Conservation (phyloP, 2,113 vertebrate genomes). For the Corvus hawaiiensis region DNA sequence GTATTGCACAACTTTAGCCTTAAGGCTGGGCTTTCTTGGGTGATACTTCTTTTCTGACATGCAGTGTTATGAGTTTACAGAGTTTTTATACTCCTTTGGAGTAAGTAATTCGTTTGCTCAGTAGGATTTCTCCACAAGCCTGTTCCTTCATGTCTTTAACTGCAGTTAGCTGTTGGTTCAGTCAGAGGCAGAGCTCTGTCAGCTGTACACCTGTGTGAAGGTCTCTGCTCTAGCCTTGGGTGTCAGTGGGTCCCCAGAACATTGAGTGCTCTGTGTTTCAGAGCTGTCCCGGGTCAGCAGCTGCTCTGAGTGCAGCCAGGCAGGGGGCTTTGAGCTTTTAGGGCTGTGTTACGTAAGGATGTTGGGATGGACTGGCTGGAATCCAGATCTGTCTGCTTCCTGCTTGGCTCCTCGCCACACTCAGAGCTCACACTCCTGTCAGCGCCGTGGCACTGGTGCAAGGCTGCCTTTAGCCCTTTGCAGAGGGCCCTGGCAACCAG, state of each 20-base stretch:
- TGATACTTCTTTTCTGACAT: constrained; percentile 18
- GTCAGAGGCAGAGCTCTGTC: neutral
- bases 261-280: neutral
- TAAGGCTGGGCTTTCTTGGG: constrained; percentile 42
- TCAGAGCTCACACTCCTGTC: neutral
- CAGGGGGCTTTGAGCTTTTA: neutral
- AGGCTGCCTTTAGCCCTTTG: neutral
- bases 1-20: constrained; percentile 45
- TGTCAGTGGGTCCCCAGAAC: neutral
- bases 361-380: neutral
- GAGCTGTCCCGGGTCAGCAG: neutral
- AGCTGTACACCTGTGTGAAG: neutral
- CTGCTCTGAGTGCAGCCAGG: neutral
- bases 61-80: neutral
- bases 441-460: neutral
- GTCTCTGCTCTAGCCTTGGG: neutral
- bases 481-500: neutral
- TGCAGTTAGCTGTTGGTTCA: neutral
- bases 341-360: neutral
- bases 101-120: neutral
- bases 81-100: neutral
- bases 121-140: neutral
- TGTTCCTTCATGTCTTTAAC: neutral
- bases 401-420: neutral
- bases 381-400: neutral